phyloP scores from a whole-genome alignment of 2,113 vertebrate species.

The Urocitellus parryii region DNA sequence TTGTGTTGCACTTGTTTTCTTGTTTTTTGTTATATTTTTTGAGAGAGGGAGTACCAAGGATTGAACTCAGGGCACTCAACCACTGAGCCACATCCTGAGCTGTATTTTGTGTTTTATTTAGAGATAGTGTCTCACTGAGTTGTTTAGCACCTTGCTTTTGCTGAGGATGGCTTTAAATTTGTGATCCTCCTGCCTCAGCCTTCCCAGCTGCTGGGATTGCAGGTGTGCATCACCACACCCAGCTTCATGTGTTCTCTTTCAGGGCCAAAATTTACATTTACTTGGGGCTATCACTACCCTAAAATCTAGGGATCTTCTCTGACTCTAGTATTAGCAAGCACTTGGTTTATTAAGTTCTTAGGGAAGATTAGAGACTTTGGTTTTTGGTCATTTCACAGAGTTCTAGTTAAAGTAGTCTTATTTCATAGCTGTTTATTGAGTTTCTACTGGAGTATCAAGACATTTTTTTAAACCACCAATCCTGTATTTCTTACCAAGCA shows the following conservation, averaged over 20 bases:
- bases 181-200: no score
- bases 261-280: not conserved
- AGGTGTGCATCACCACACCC: no score
- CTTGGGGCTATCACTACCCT: not conserved
- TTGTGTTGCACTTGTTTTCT: conserved; percentile 12
- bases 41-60: no score
- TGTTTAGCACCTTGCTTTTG: no score
- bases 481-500: conserved; percentile 35
- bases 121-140: no score
- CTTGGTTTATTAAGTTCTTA: not conserved
- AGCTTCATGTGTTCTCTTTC: not conserved
- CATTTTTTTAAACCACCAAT: conserved; percentile 29
- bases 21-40: not conserved
- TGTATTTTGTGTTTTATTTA: no score
- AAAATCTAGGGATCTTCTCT: conserved; percentile 33
- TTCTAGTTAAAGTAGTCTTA: conserved; percentile 22
- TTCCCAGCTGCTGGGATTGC: no score
- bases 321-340: not conserved
- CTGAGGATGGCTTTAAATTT: no score
- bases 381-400: not conserved
- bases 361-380: not conserved
- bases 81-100: no score
- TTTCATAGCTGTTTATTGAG: not conserved
- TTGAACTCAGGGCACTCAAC: no score
- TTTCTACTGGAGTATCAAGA: conserved; percentile 10